Percentiles rank a stretch among this genome's conserved stretches.
phyloP scores from a whole-genome alignment of 1,140 invertebrate genomes.

The Elysia chlorotica region DNA sequence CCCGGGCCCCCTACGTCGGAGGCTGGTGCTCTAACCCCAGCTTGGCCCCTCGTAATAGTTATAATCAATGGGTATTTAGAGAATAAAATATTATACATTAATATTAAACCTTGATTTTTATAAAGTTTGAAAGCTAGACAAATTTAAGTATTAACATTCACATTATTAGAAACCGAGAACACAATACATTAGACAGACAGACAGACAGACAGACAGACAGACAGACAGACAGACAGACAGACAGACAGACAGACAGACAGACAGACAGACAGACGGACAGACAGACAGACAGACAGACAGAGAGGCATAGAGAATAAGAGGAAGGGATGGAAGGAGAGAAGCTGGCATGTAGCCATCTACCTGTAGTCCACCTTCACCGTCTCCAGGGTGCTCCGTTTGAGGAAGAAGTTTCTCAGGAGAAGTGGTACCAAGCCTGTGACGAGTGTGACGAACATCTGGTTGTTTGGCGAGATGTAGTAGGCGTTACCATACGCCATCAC shows the following conservation, averaged over 20 bases:
- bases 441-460: slow-evolving; percentile 23
- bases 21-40: no score
- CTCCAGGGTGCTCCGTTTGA: neutral
- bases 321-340: no score
- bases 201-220: neutral
- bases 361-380: slow-evolving; percentile 1
- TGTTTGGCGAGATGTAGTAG: slow-evolving; percentile 25
- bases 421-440: slow-evolving; percentile 18
- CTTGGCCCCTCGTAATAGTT: no score
- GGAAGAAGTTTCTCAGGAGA: slow-evolving; percentile 17
- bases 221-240: neutral
- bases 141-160: no score
- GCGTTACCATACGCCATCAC: slow-evolving; percentile 24
- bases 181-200: no score
- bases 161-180: no score
- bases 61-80: no score
- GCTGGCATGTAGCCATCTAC: no score
- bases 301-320: neutral
- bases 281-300: neutral
- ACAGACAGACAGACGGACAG: neutral
- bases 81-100: no score
- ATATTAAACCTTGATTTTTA: no score
- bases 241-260: neutral
- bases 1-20: no score
- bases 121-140: no score